Percentiles rank a stretch among this genome's conserved stretches.
These are phyloP conservation scores for Lithodes maja DNA, from an alignment of 2,888 invertebrate species.

Conservation along the genomic window DNA sequence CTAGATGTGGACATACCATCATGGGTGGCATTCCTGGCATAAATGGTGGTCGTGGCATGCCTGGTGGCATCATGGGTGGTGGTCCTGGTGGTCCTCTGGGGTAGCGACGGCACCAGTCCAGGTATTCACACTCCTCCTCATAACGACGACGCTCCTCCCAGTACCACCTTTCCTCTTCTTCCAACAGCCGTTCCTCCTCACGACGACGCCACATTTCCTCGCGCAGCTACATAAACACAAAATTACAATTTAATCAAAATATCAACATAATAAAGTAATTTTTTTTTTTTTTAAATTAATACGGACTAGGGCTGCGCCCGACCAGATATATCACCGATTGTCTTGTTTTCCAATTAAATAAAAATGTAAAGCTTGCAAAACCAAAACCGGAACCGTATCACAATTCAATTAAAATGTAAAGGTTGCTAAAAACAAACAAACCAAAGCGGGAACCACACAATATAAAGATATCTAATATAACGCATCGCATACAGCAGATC, in stretches of 20 bases:
- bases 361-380: too few relatives aligned
- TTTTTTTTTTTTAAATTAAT: neutral
- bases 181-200: conserved; percentile 80
- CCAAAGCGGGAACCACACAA: too few relatives aligned
- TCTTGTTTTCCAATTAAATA: too few relatives aligned
- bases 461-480: too few relatives aligned
- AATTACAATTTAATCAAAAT: neutral
- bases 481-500: too few relatives aligned
- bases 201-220: conserved; percentile 79
- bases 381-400: too few relatives aligned
- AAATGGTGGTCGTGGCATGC: conserved; percentile 74
- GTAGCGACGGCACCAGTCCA: conserved; percentile 81
- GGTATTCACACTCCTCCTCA: conserved; percentile 83
- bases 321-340: too few relatives aligned
- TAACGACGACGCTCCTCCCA: conserved; percentile 90
- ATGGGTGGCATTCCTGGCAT: conserved; percentile 75
- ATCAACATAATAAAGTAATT: neutral
- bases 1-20: conserved; percentile 59
- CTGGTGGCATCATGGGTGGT: conserved; percentile 77
- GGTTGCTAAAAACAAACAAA: too few relatives aligned
- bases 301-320: neutral
- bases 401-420: too few relatives aligned
- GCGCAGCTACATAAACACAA: conserved; percentile 74
- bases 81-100: conserved; percentile 75
- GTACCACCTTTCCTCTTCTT: conserved; percentile 88